Base-by-base conservation (phyloP, 37 sponge, comb jelly and placozoan species). In the Tethya wilhelma region DNA sequence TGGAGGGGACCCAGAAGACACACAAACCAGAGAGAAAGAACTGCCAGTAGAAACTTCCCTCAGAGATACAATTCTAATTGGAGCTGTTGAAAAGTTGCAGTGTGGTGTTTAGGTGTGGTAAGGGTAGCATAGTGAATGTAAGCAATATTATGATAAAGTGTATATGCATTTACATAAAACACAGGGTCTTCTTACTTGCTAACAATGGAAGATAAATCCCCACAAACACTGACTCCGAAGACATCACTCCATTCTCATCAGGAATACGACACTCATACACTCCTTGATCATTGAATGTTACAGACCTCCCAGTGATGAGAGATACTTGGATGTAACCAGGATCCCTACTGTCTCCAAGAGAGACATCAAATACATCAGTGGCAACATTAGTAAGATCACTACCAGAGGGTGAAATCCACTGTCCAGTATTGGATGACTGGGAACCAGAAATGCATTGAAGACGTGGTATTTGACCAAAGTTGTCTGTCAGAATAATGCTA, bases 381-480 rank as follows among this genome's bases (percentile, higher is more conserved):
- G 49, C 23, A 6, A 6, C 5, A 31, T 39, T 25, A 7, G 71
- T 71, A 49, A 44, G 20, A 41, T 71, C 71, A 5, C 44, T 45
- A 23, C 71, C 71, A 5, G 71, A 44, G 20, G 71, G 71, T 38
- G 71, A 22, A 71, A 71, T 23, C 71, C 45, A 71, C 29, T 44
- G 45, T 22, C 71, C 71, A 17, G n/a, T 49, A 44, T 44, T 71
- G 11, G 71, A 4, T 44, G 49, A n/a, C 49, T 44, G 20, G 19
- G 71, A 71, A 43, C 71, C 71, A 25, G 71, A 71, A 44, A 71
- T 71, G 49, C 71, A 71, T 49, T 71, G 71, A 23, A 71, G 45
- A 6, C 28, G 71, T 29, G 71, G 71, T 41, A 71, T 41, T 31
- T 71, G 71, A 29, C 71, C 71, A 71, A 71, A 71, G 42, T 71